Evolutionary conservation across 2,113 vertebrate species (phyloP), one percentile per base, ranked within the genome.

Genomic region (Anolis carolinensis): DNA sequence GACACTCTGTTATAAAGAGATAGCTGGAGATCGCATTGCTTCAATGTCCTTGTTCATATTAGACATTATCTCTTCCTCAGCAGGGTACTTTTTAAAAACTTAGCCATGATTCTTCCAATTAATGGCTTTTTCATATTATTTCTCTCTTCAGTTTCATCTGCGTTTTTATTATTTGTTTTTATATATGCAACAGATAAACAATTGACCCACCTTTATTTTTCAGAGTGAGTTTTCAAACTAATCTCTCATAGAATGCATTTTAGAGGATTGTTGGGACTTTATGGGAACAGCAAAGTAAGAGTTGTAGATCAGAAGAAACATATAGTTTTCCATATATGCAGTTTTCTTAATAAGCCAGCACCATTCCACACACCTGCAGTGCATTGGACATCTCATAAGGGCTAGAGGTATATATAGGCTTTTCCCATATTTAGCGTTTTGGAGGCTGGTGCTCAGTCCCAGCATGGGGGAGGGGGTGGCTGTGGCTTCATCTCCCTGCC

Each of bases 151-250:
- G 72, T 48, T 63, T 85, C 89, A 87, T 82, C 90, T 84, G 83
- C 1, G 81, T 79, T 87, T 48, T 44, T 84, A 81, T 48, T 83
- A 73, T 81, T 88, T 52, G 77, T 81, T 73, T 48, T 30, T 77
- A 52, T 77, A 72, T n/a, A 78, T 0, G 32, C 77, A 86, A 83
- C 92, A 94, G 90, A 91, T 91, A 89, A 88, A 48, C 65, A 82
- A 83, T 52, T 62, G 88, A 86, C 87, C 83, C 75, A 36, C 77
- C 89, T 92, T 88, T 90, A 84, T 81, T 89, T 90, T 90, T 74
- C 79, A 83, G 79, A 79, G 88, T 83, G 75, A 85, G 50, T 83
- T 71, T 62, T 0, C 39, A 13, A 81, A 84, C 59, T 50, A 34
- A 55, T 82, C 72, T 78, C 44, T 44, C 52, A 27, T 44, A 20